Conservation (phyloP, 2,797 vertebrate genomes). For the Bryconaethiops microstoma region DNA sequence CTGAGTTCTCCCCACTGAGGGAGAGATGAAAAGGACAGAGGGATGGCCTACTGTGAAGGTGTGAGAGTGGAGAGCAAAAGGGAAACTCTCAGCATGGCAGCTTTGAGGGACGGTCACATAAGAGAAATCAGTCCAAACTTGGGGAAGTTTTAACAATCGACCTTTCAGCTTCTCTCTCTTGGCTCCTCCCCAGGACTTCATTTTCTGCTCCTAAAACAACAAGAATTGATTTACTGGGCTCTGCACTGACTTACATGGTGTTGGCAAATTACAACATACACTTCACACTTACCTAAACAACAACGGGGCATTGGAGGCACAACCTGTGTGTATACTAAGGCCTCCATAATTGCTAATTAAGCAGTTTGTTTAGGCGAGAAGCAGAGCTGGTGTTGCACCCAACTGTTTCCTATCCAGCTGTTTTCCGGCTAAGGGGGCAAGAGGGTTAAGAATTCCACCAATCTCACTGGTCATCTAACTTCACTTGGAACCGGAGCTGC, state of each 20-base stretch:
- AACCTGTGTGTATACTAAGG: constrained; percentile 25
- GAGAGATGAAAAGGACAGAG: constrained; percentile 56
- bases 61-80: constrained; percentile 59
- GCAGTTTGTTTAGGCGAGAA: constrained; percentile 48
- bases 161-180: constrained; percentile 23
- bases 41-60: constrained; percentile 58
- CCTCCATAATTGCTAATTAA: constrained; percentile 38
- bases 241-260: constrained; percentile 23
- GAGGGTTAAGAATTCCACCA: constrained; percentile 39
- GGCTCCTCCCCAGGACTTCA: constrained; percentile 2
- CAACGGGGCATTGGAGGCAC: background rate
- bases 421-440: constrained; percentile 22
- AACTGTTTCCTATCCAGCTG: constrained; percentile 48
- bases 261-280: constrained; percentile 1
- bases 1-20: constrained; percentile 35
- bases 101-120: constrained; percentile 49
- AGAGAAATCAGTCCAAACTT: constrained; percentile 28
- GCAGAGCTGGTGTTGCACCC: constrained; percentile 13
- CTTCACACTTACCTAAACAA: constrained; percentile 19
- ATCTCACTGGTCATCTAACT: constrained; percentile 45
- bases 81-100: constrained; percentile 54
- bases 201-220: constrained; percentile 32
- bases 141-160: constrained; percentile 39
- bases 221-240: constrained; percentile 25
- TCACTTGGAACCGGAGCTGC: constrained; percentile 30